Evolutionary conservation across 30 jellyfish, hydroid and myxozoan species (phyloP), one percentile per base, ranked within the genome.

Genomic region (Catostylus mosaicus): DNA sequence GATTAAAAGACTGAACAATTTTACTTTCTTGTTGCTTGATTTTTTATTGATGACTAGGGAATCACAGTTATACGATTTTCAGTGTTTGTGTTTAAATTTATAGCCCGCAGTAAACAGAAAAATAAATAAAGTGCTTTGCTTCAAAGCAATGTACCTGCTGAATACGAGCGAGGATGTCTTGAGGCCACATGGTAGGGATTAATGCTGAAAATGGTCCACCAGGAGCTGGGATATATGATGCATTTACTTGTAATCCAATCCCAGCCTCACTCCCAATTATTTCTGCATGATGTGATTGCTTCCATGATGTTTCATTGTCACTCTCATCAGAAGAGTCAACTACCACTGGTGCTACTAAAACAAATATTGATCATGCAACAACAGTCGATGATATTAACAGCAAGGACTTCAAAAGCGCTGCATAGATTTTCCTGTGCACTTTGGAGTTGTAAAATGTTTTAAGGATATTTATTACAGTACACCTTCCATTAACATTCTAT

Each of bases 151-250:
- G n/a, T 61, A 95, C 99, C 99, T 95, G 99, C 78, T 95, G 99
- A 52, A 89, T 88, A 34, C 91, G 96, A 2, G 90, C 97, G 4
- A 95, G 89, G 26, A 89, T 95, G 46, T 95, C 97, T 69, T 95
- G 99, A 3, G 99, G 99, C 99, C 99, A 95, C 99, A 95, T 95
- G 46, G 92, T 86, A 14, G 94, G 93, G 20, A 95, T 59, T 50
- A 95, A 76, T 1, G 99, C 99, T 27, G 99, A 95, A 60, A 95
- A 95, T 33, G 99, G 99, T 24, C 99, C 99, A 0, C 99, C 97
- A 35, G 91, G 68, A 0, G 75, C 95, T 27, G 99, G 99, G 0
- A 83, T 82, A 62, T 84, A 77, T 0, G 99, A 84, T 27, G 97
- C 86, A 7, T 96, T 73, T 12, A 78, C 65, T 22, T 89, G 97